A percentile compares a stretch with the other conserved stretches of the same genome.
Conservation (phyloP, 2,888 invertebrate species). For the Macrosiphum euphorbiae region DNA sequence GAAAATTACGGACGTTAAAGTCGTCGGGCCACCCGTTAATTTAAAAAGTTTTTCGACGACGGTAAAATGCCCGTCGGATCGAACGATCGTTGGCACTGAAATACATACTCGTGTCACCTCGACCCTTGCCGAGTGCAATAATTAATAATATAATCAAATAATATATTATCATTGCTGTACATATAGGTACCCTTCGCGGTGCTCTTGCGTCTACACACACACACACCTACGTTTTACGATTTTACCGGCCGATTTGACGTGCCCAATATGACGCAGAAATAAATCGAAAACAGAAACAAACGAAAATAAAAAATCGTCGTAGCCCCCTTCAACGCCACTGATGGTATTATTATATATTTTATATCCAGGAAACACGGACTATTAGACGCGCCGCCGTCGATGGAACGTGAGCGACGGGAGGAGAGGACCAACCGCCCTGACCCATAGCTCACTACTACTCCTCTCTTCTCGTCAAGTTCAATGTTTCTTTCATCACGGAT, state of each 20-base stretch:
- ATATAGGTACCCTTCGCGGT: neutral
- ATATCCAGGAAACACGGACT: slow-evolving; percentile 20
- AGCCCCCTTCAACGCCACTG: neutral
- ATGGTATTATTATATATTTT: neutral
- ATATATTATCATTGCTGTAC: neutral
- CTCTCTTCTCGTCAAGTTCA: slow-evolving; percentile 32
- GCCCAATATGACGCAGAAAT: neutral
- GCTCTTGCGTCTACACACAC: neutral
- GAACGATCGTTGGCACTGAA: neutral
- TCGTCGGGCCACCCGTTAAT: neutral
- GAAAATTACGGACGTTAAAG: neutral
- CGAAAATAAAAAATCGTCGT: neutral
- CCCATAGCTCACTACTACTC: slow-evolving; percentile 31
- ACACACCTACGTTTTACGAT: no score
- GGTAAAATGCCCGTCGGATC: neutral
- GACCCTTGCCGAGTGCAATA: neutral
- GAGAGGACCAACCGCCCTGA: neutral
- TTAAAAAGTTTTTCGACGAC: neutral
- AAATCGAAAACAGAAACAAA: neutral
- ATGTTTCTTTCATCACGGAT: slow-evolving; percentile 47
- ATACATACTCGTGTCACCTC: neutral
- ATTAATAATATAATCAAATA: neutral
- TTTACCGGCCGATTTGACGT: neutral
- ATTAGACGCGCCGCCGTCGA: neutral
- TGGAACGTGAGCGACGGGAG: neutral